Base-by-base conservation (phyloP, 1,140 invertebrate species). In the Bombus cullumanus region DNA sequence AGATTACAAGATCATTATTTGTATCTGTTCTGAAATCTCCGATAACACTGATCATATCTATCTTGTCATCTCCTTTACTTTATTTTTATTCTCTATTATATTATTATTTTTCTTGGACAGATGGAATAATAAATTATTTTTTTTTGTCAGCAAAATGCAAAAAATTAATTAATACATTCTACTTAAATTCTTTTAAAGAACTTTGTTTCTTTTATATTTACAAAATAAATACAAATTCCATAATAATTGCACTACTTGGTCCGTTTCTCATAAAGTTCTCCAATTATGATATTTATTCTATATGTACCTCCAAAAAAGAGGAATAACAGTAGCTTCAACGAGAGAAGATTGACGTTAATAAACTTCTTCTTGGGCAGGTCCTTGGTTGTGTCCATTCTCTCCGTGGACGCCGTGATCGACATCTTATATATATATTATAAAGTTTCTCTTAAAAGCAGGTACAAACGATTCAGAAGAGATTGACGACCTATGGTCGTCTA, bases 311-410 rank as follows among this genome's bases (percentile, higher is more conserved):
- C 95, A 81, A 96, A 96, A 88, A 96, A 96, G 57, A 96, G 87
- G 89, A 96, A 96, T 18, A 96, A 91, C 72, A 96, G 93, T 89
- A 94, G 95, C 93, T 96, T 96, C 43, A 96, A 89, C 9, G 96
- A 95, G 86, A 96, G 93, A 76, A 96, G 94, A 91, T 95, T 96
- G 28, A 89, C 86, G 79, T 95, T 95, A 83, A 95, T 88, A 57
- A 94, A 82, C 79, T 93, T 93, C 53, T 89, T 92, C 43, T 86
- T 87, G 39, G 91, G 90, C 37, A 90, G 47, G 12, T 91, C 93
- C 79, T 94, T 94, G 12, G 90, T 77, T 47, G 86, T 73, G 13
- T 86, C 89, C 89, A 92, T 92, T 34, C 88, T 89, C 34, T 94
- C 92, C 28, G 88, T 93, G 22, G 92, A 92, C 66, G 88, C 89